These are phyloP conservation scores for Montipora cactus DNA, from an alignment of 64 coral and sea anemone genomes.

Conservation along the genomic window DNA sequence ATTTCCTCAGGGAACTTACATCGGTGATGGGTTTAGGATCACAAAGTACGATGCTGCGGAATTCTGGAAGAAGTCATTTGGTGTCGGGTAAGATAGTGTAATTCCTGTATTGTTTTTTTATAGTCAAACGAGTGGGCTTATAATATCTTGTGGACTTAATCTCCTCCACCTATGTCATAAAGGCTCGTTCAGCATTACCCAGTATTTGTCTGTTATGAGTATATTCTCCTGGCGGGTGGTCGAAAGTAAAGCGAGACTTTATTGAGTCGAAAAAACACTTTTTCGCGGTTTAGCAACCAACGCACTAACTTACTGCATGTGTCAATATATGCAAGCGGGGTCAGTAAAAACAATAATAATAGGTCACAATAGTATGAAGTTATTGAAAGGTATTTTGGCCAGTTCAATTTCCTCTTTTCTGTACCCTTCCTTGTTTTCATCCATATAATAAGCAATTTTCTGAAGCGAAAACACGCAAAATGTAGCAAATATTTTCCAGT, in stretches of 20 bases:
- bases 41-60: constrained; percentile 99
- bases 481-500: no score
- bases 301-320: no score
- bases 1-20: constrained; percentile 96
- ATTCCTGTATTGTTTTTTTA: constrained; percentile 31
- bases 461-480: no score
- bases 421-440: no score
- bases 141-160: not conserved
- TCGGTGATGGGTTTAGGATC: constrained; percentile 92
- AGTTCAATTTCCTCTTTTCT: no score
- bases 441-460: not conserved
- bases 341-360: no score
- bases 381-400: no score
- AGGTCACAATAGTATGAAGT: no score
- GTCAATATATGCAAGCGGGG: no score
- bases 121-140: not conserved
- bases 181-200: not conserved
- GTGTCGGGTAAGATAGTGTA: constrained; percentile 71
- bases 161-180: not conserved
- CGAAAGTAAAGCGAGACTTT: not conserved
- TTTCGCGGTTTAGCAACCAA: no score
- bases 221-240: not conserved
- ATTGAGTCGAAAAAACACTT: not conserved
- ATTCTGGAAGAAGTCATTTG: constrained; percentile 99
- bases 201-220: not conserved